phyloP scores from a whole-genome alignment of 2,888 invertebrate genomes.

The Acronicta psi region DNA sequence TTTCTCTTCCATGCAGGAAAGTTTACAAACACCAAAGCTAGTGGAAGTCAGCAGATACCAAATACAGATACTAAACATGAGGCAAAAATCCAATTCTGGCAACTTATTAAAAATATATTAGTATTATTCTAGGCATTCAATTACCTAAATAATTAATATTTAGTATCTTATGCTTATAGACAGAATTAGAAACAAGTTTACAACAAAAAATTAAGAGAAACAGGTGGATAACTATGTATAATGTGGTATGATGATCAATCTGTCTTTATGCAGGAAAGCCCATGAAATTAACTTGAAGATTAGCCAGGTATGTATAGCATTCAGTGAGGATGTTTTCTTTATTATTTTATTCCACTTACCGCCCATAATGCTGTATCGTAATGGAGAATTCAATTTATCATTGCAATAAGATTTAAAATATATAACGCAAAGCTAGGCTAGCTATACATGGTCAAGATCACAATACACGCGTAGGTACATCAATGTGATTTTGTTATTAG shows the following conservation, averaged over 20 bases:
- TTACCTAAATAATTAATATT: too few species aligned
- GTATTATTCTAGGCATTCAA: too few species aligned
- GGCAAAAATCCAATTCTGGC: constrained; percentile 4
- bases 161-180: background rate
- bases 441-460: constrained; percentile 78
- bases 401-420: constrained; percentile 64
- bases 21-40: constrained; percentile 28
- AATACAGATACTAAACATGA: constrained; percentile 14
- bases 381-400: constrained; percentile 71
- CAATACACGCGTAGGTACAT: constrained; percentile 51
- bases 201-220: constrained; percentile 3
- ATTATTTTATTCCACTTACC: constrained; percentile 73
- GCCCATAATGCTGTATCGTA: constrained; percentile 72
- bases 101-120: background rate
- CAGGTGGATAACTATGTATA: constrained; percentile 12
- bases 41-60: constrained; percentile 6
- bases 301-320: constrained; percentile 49
- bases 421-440: constrained; percentile 70
- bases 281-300: constrained; percentile 40
- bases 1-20: constrained; percentile 14
- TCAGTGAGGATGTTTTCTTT: constrained; percentile 52
- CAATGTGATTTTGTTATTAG: constrained; percentile 53
- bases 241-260: constrained; percentile 25
- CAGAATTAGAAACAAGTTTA: background rate
- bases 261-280: constrained; percentile 21